Evolutionary conservation across 30 jellyfish, hydroid and myxozoan genomes (phyloP), one percentile per base, ranked within the genome.

Genomic region (Turritopsis rubra): DNA sequence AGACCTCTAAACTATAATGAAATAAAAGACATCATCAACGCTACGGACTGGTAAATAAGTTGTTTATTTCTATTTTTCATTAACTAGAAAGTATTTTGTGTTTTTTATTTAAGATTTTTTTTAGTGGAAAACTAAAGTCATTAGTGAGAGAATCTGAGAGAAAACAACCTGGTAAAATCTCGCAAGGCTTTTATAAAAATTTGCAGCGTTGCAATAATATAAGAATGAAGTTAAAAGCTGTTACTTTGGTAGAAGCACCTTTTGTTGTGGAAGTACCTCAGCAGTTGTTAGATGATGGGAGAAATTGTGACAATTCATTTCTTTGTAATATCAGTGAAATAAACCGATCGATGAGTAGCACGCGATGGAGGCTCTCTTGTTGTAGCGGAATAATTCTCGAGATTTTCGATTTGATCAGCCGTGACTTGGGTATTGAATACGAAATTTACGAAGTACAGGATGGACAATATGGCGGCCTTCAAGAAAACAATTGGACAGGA

Each of bases 381-480:
- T 74, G 82, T 30, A 23, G n/a, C 13, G 82, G 82, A 23, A 7
- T 24, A 19, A 52, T 27, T 30, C 72, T 74, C 0, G 82, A 74
- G 26, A 26, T 74, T n/a, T 74, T 74, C 19, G 24, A 27, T 30
- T 20, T 9, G 16, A 24, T 74, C 28, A 8, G 54, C 13, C 54
- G 13, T n/a, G 82, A 74, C 24, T 13, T 74, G 18, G 27, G 41
- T 18, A 30, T 29, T 1, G 82, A 74, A 9, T 74, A 13, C 65
- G 82, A 74, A 1, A 29, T 74, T 27, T 74, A 74, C 65, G 82
- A 21, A 20, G 82, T 29, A 13, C 27, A 9, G 13, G 82, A 74
- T 74, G 82, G 82, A 18, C 65, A 74, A 52, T 74, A 24, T 29
- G 82, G 82, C 13, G 65, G 82, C 28, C 24, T 26, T 52, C 26